These are phyloP conservation scores for Aotus griseimembra DNA, from an alignment of 2,797 vertebrate genomes.

Conservation along the genomic window DNA sequence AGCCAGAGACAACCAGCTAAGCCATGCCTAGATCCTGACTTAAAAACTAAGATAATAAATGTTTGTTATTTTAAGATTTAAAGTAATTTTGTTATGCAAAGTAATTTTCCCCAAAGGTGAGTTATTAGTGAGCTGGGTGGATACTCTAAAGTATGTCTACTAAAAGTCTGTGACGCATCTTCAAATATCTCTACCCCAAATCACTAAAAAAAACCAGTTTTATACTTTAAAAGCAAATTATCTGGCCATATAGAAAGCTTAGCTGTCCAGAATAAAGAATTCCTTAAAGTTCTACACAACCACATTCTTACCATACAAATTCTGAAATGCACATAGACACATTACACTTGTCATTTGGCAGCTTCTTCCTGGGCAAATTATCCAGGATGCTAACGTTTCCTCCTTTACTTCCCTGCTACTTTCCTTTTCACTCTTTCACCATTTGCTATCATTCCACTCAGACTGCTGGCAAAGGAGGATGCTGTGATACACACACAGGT, in stretches of 20 bases:
- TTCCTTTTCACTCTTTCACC: neutral
- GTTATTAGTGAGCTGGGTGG: neutral
- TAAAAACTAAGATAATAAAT: neutral
- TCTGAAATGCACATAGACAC: neutral
- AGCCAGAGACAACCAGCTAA: neutral
- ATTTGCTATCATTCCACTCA: neutral
- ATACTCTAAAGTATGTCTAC: neutral
- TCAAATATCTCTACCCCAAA: neutral
- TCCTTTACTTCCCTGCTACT: neutral
- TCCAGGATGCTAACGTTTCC: neutral
- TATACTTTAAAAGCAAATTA: neutral
- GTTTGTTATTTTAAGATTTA: neutral
- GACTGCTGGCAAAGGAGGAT: neutral
- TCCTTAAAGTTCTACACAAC: neutral
- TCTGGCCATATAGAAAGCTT: neutral
- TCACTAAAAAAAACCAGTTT: neutral
- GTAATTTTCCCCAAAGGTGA: neutral
- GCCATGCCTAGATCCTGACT: neutral
- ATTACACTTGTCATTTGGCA: neutral
- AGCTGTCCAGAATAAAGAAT: neutral
- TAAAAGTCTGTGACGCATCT: neutral
- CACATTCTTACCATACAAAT: neutral
- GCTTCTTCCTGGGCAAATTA: neutral
- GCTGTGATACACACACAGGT: neutral
- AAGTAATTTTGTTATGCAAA: slow-evolving; percentile 8